A percentile compares a stretch with the other conserved stretches of the same genome.
Evolutionary conservation across 1,140 invertebrate species (phyloP).

Genomic region (Diprion similis): DNA sequence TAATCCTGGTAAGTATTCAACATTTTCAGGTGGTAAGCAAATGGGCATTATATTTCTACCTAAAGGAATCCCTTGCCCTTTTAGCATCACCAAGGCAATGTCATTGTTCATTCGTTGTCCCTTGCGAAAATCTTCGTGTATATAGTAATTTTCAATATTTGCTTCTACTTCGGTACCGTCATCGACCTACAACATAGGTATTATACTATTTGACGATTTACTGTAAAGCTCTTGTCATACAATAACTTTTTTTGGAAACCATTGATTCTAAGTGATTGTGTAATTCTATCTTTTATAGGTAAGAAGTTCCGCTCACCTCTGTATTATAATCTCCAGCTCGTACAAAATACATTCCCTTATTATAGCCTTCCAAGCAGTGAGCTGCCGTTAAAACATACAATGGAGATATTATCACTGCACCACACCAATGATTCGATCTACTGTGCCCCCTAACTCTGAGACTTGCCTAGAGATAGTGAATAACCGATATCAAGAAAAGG

Average conservation of each 20-base stretch:
- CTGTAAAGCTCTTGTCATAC: neutral
- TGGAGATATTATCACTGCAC: constrained; percentile 75
- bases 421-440: constrained; percentile 76
- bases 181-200: constrained; percentile 48
- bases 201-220: neutral
- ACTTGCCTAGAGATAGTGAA: constrained; percentile 66
- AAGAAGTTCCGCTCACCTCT: constrained; percentile 57
- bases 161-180: constrained; percentile 73
- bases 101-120: constrained; percentile 76
- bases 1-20: constrained; percentile 62
- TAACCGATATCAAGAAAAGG: constrained; percentile 20
- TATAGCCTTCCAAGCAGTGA: constrained; percentile 76
- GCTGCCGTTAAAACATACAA: constrained; percentile 80
- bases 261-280: too few relatives aligned
- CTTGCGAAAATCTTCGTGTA: constrained; percentile 72
- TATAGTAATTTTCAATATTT: constrained; percentile 72
- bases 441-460: constrained; percentile 68
- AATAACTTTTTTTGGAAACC: neutral
- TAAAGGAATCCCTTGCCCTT: constrained; percentile 69
- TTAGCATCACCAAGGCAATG: constrained; percentile 74
- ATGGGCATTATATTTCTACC: constrained; percentile 76
- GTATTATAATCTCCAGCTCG: constrained; percentile 77
- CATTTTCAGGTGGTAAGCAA: constrained; percentile 70
- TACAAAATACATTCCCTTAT: constrained; percentile 71
- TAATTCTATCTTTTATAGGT: neutral